phyloP scores from a whole-genome alignment of 92 coral and sea anemone genomes.

The Umimayanthus chanpuru region DNA sequence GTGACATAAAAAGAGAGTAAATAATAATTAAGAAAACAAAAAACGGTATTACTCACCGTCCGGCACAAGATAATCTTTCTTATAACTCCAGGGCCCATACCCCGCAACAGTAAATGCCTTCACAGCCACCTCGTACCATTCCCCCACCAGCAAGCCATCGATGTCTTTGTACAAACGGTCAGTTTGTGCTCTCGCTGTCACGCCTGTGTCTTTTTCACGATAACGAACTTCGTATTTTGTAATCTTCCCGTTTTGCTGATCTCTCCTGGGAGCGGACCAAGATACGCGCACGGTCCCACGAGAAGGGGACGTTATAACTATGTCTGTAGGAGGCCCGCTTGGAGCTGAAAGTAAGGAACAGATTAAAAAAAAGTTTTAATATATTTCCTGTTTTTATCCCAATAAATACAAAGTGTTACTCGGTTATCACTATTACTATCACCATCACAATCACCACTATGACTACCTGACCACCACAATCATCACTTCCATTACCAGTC shows the following conservation, averaged over 20 bases:
- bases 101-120: constrained; percentile 34
- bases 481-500: too few species aligned
- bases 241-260: constrained; percentile 40
- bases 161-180: constrained; percentile 40
- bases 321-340: constrained; percentile 42
- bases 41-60: constrained; percentile 13
- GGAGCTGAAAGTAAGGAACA: constrained; percentile 14
- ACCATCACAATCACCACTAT: too few species aligned
- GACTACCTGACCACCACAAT: too few species aligned
- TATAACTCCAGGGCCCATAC: constrained; percentile 29
- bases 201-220: constrained; percentile 33
- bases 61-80: constrained; percentile 30
- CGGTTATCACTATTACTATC: too few species aligned
- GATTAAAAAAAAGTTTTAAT: not conserved
- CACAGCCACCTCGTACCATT: constrained; percentile 44
- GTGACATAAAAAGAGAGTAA: too few species aligned
- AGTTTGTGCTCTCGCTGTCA: constrained; percentile 17
- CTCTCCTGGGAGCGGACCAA: constrained; percentile 43
- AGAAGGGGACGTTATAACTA: constrained; percentile 40
- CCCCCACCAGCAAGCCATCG: constrained; percentile 22
- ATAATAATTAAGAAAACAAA: too few species aligned
- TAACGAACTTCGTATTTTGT: constrained; percentile 24
- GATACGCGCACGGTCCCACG: constrained; percentile 38
- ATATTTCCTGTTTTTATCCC: too few species aligned
- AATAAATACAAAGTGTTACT: too few species aligned